Evolutionary conservation across 1,140 invertebrate species (phyloP).

Genomic region (Calephelis virginiensis): DNA sequence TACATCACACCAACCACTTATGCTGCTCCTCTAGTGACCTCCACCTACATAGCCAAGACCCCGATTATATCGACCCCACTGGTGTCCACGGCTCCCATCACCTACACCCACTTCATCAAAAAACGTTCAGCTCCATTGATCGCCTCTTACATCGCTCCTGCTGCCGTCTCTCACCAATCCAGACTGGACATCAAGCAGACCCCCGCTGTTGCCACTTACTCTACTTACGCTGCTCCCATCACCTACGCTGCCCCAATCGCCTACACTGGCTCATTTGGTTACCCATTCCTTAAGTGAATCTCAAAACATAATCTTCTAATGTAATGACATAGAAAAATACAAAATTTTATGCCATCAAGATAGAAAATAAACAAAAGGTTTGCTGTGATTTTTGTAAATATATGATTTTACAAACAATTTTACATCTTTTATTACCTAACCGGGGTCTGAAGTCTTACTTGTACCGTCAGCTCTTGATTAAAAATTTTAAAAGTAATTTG

Average conservation of each 20-base stretch:
- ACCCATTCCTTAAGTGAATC: slow-evolving; percentile 12
- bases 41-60: slow-evolving; percentile 40
- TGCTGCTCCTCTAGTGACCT: slow-evolving; percentile 38
- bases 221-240: slow-evolving; percentile 45
- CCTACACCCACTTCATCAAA: slow-evolving; percentile 58
- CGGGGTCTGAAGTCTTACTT: no score
- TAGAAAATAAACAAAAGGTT: no score
- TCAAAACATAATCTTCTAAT: no score
- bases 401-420: no score
- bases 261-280: slow-evolving; percentile 31
- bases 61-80: slow-evolving; percentile 34
- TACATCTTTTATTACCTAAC: no score
- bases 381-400: no score
- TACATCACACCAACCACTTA: slow-evolving; percentile 39
- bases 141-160: slow-evolving; percentile 38
- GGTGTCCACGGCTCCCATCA: slow-evolving; percentile 33
- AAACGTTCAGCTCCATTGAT: slow-evolving; percentile 51
- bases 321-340: no score
- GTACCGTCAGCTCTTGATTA: no score
- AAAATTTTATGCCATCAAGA: no score
- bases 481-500: no score
- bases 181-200: slow-evolving; percentile 45
- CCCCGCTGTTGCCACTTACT: slow-evolving; percentile 38
- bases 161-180: slow-evolving; percentile 47
- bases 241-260: slow-evolving; percentile 43